Percentiles rank a stretch among this genome's conserved stretches.
Evolutionary conservation across 1,140 invertebrate species (phyloP).

Genomic region (Drosophila fuyamai): DNA sequence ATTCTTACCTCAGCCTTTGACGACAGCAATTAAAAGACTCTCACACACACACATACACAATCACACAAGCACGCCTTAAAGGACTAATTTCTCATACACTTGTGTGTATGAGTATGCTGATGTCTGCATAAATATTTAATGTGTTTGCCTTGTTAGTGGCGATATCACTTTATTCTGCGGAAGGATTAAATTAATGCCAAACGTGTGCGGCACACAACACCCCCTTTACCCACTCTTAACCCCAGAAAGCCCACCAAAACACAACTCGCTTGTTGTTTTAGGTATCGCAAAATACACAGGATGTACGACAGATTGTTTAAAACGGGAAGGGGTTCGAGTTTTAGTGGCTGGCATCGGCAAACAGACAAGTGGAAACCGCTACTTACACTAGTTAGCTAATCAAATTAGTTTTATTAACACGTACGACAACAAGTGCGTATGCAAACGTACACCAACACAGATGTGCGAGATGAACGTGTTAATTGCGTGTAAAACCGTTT

Average conservation of each 20-base stretch:
- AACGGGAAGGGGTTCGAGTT: not conserved
- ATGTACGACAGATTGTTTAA: not conserved
- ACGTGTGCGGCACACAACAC: constrained; percentile 49
- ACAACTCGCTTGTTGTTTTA: constrained; percentile 67
- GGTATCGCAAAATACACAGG: constrained; percentile 48
- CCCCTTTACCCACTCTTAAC: not conserved
- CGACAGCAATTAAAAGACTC: constrained; percentile 75
- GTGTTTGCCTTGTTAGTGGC: constrained; percentile 84
- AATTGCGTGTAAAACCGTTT: constrained; percentile 76
- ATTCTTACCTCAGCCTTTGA: constrained; percentile 82
- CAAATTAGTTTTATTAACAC: constrained; percentile 84
- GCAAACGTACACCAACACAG: constrained; percentile 31
- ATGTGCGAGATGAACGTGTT: constrained; percentile 57
- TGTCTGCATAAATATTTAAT: constrained; percentile 80
- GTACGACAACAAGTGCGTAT: constrained; percentile 65
- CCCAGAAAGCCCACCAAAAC: constrained; percentile 25
- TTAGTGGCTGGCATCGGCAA: constrained; percentile 58
- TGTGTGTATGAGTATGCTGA: constrained; percentile 43
- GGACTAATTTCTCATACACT: constrained; percentile 48
- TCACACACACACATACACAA: constrained; percentile 25
- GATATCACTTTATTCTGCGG: constrained; percentile 84
- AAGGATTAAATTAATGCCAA: constrained; percentile 84
- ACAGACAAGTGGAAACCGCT: constrained; percentile 77
- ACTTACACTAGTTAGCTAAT: constrained; percentile 78
- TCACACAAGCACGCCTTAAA: constrained; percentile 38